phyloP scores from a whole-genome alignment of 2,113 vertebrate species.

The Stegastes partitus region DNA sequence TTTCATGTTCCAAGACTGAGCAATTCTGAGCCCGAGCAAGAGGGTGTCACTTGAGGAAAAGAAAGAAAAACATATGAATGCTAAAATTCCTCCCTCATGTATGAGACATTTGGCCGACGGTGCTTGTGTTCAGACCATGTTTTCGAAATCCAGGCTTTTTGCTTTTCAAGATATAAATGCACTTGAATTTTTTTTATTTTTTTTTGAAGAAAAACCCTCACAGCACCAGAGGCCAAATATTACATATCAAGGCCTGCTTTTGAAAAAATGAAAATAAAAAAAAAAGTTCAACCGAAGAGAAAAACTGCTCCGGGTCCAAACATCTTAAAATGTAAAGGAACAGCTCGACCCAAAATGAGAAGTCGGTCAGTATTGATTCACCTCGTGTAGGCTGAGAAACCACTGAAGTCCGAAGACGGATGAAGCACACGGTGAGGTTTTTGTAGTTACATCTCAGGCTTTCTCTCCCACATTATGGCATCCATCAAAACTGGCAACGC shows the following conservation, averaged over 20 bases:
- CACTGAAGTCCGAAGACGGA: conserved; percentile 27
- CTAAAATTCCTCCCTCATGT: neutral
- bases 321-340: conserved; percentile 27
- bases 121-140: neutral
- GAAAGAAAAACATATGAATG: conserved; percentile 1
- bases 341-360: neutral
- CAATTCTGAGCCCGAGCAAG: too few species aligned
- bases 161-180: conserved; percentile 23
- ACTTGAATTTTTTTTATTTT: conserved; percentile 7
- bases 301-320: conserved; percentile 29
- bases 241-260: conserved; percentile 9
- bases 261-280: conserved; percentile 25
- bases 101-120: neutral
- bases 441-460: neutral
- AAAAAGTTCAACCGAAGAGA: conserved; percentile 22
- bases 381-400: conserved; percentile 6
- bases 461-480: neutral
- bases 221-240: conserved; percentile 6
- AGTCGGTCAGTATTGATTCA: conserved; percentile 21
- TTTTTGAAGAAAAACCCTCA: conserved; percentile 17
- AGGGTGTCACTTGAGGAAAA: neutral
- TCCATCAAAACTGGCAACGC: too few species aligned
- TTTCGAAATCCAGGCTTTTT: conserved; percentile 17
- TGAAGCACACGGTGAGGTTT: conserved; percentile 30
- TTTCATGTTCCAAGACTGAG: neutral